A percentile compares a stretch with the other conserved stretches of the same genome.
Evolutionary conservation across 1,140 invertebrate genomes (phyloP).

Genomic region (Zaprionus kolodkinae): DNA sequence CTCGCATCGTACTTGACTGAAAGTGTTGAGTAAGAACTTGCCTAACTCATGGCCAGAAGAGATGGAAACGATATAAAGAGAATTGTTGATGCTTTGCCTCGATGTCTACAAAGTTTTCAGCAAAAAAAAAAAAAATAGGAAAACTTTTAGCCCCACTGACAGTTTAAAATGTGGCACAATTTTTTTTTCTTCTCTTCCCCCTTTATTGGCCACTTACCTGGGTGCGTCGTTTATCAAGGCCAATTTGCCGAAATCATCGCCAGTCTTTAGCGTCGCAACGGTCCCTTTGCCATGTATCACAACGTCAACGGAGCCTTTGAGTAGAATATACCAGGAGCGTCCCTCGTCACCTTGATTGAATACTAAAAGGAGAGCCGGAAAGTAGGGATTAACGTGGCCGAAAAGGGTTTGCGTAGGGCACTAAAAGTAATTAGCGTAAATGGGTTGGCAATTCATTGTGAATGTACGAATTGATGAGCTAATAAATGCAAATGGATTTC

Average conservation of each 20-base stretch:
- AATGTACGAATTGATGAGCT: not conserved
- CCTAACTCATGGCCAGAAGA: conserved; percentile 9
- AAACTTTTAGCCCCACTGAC: conserved; percentile 30
- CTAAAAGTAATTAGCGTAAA: conserved; percentile 50
- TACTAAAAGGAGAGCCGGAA: conserved; percentile 85
- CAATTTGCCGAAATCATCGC: conserved; percentile 95
- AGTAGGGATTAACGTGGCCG: not conserved
- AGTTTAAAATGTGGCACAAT: conserved; percentile 19
- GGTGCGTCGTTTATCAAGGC: conserved; percentile 95
- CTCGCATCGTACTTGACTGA: conserved; percentile 6
- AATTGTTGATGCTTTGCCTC: conserved; percentile 32
- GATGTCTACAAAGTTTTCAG: conserved; percentile 28
- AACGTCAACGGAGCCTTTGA: conserved; percentile 94
- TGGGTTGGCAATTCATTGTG: conserved; percentile 46
- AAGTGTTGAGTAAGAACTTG: conserved; percentile 17
- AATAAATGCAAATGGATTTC: conserved; percentile 25
- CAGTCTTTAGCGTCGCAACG: conserved; percentile 92
- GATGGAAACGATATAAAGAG: conserved; percentile 35
- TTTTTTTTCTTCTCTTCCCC: not conserved
- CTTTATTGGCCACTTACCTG: conserved; percentile 85
- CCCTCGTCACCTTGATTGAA: conserved; percentile 96
- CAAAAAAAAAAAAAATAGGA: not conserved
- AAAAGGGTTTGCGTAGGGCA: not conserved
- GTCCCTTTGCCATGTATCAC: conserved; percentile 94
- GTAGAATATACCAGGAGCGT: conserved; percentile 94